A percentile compares a stretch with the other conserved stretches of the same genome.
phyloP scores from a whole-genome alignment of 2,113 vertebrate genomes.

The Phrynosoma blainvillii region DNA sequence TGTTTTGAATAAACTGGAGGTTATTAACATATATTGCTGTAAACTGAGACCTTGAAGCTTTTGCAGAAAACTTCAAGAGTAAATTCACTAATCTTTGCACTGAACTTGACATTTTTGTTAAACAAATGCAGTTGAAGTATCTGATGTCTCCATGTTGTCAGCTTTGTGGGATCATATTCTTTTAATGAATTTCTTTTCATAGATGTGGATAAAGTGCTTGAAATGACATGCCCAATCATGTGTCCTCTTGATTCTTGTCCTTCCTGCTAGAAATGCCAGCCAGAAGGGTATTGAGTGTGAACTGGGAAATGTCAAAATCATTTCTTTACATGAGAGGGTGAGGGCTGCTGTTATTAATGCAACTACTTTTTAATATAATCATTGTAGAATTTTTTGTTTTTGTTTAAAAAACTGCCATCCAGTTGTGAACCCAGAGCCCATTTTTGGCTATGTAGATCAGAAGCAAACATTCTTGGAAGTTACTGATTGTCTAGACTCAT shows the following conservation, averaged over 20 bases:
- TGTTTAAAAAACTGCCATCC: no score
- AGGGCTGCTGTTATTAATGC: background rate
- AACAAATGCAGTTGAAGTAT: background rate
- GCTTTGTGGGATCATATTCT: background rate
- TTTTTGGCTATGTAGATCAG: background rate
- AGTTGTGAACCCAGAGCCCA: no score
- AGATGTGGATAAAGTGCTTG: background rate
- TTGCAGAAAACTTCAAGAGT: background rate
- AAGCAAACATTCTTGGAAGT: background rate
- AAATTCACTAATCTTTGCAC: background rate
- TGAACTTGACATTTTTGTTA: background rate
- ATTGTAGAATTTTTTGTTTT: background rate
- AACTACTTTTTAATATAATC: background rate
- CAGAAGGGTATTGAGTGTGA: background rate
- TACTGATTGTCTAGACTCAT: background rate
- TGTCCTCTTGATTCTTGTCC: background rate
- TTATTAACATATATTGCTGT: background rate
- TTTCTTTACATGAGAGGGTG: background rate
- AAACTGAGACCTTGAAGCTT: background rate
- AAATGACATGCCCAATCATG: background rate
- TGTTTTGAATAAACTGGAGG: background rate
- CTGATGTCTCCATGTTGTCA: background rate
- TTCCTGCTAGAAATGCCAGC: background rate
- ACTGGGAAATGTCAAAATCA: background rate
- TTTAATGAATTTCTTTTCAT: background rate